Percentiles rank a stretch among this genome's conserved stretches.
Evolutionary conservation across 2,797 vertebrate species (phyloP).

Genomic region (Podargus strigoides): DNA sequence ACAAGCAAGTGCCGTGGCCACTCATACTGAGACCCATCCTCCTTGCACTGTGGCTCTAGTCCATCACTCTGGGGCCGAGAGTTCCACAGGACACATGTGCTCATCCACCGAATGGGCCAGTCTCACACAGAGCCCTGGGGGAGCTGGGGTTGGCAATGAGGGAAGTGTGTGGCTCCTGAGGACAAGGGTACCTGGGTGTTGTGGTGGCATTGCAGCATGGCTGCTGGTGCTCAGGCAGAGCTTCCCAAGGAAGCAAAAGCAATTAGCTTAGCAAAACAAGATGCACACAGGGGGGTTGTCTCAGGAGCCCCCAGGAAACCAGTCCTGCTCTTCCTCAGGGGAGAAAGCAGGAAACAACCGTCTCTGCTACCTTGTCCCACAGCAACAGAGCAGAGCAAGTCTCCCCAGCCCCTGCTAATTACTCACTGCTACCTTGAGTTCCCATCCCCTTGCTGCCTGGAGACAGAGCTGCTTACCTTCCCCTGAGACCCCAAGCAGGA

Average conservation of each 20-base stretch:
- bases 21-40: not conserved
- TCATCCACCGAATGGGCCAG: not conserved
- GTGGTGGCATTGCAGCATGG: not conserved
- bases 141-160: not conserved
- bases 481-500: not conserved
- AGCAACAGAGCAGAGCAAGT: not conserved
- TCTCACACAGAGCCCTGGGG: not conserved
- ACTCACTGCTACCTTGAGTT: not conserved
- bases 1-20: fast-evolving
- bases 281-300: fast-evolving
- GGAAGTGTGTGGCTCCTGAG: not conserved
- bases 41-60: not conserved
- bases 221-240: not conserved
- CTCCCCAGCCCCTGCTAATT: not conserved
- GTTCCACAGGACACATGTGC: not conserved
- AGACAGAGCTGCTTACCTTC: not conserved
- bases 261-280: not conserved
- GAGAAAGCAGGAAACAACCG: not conserved
- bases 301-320: not conserved
- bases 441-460: not conserved
- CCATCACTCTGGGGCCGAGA: not conserved
- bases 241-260: not conserved
- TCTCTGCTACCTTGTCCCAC: not conserved
- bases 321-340: not conserved
- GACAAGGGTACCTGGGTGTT: not conserved